A percentile compares a stretch with the other conserved stretches of the same genome.
Conservation (phyloP, 2,888 invertebrate species). For the Melinopterus prodromus region DNA sequence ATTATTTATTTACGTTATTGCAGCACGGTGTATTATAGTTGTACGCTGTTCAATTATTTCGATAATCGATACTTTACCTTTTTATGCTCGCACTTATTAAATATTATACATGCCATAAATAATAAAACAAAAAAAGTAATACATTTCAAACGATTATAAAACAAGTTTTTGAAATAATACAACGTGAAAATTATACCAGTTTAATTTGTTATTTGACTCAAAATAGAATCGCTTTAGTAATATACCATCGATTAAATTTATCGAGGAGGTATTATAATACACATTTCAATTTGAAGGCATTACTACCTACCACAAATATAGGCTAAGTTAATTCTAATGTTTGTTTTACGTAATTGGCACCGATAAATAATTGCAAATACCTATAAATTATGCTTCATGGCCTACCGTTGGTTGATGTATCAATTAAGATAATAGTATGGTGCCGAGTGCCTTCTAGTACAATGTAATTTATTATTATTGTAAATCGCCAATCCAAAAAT, state of each 20-base stretch:
- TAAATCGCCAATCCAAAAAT: not conserved
- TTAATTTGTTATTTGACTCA: not conserved
- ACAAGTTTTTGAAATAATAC: not conserved
- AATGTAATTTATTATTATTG: not conserved
- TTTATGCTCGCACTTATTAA: not conserved
- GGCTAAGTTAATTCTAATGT: conserved; percentile 4
- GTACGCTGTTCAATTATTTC: not conserved
- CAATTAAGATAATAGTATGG: not conserved
- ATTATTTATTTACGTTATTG: not conserved
- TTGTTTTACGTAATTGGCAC: not conserved
- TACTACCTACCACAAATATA: not conserved
- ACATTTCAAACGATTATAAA: not conserved
- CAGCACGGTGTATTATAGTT: no score
- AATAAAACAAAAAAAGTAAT: not conserved
- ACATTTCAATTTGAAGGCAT: not conserved
- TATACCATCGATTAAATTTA: no score
- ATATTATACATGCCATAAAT: not conserved
- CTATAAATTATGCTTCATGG: not conserved
- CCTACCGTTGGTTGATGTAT: not conserved
- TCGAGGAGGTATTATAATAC: not conserved
- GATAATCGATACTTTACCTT: not conserved
- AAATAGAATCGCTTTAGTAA: not conserved
- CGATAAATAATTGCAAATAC: not conserved
- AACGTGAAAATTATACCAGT: not conserved
- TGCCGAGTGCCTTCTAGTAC: not conserved